phyloP scores from a whole-genome alignment of 2,888 invertebrate species.

The Dryocosmus kuriphilus region DNA sequence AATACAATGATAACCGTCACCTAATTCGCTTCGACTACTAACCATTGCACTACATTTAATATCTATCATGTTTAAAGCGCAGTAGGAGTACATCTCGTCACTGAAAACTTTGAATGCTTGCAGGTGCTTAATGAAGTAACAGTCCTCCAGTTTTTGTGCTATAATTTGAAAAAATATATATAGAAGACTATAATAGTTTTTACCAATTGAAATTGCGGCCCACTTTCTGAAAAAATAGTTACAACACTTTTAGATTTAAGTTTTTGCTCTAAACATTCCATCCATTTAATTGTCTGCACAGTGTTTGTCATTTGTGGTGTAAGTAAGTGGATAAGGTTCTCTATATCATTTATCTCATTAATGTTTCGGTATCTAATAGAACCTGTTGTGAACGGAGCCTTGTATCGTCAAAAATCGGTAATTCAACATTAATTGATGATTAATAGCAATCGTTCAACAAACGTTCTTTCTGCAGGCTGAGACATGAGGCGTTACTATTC shows the following conservation, averaged over 20 bases:
- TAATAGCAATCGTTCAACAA: not conserved
- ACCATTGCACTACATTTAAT: conserved; percentile 21
- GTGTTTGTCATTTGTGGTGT: too few species aligned
- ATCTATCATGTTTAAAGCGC: not conserved
- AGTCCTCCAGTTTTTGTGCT: conserved; percentile 42
- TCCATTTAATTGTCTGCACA: too few species aligned
- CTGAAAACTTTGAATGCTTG: conserved; percentile 40
- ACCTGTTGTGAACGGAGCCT: not conserved
- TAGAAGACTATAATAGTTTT: conserved; percentile 20
- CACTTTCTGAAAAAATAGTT: conserved; percentile 43
- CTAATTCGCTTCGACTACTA: conserved; percentile 28
- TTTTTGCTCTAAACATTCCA: conserved; percentile 3
- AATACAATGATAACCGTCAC: conserved; percentile 36
- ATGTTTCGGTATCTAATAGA: not conserved
- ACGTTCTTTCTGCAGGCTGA: conserved; percentile 42
- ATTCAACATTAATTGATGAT: conserved; percentile 46
- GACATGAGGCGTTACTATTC: conserved; percentile 43
- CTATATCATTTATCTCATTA: too few species aligned
- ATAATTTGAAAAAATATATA: conserved; percentile 36
- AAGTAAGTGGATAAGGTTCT: too few species aligned
- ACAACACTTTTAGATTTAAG: conserved; percentile 44
- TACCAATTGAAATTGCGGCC: conserved; percentile 43
- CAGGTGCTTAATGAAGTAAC: conserved; percentile 38
- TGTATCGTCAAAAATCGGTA: conserved; percentile 30
- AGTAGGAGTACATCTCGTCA: conserved; percentile 10